Evolutionary conservation across 2,888 invertebrate species (phyloP), one percentile per base, ranked within the genome.

Genomic region (Callinectes sapidus): DNA sequence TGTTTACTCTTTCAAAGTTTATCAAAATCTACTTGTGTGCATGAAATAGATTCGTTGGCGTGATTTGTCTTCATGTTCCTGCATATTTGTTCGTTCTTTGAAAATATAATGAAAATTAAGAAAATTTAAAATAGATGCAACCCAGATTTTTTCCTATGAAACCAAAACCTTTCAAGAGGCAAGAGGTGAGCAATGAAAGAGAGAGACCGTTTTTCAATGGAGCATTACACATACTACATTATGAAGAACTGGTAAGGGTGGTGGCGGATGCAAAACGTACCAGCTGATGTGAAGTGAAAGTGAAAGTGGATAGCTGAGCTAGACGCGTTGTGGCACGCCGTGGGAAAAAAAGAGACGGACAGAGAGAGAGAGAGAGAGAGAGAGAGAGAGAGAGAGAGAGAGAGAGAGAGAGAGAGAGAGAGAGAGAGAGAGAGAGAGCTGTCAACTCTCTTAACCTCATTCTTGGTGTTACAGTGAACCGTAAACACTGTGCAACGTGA

Each of bases 341-440:
- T 55, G 14, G 55, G 6, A 81, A n/a, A n/a, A n/a, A n/a, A n/a
- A n/a, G n/a, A n/a, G n/a, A n/a, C n/a, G n/a, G n/a, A n/a, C n/a
- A n/a, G n/a, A 81, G n/a, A 81, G n/a, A 81, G 28, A 81, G 81
- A 81, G 81, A 85, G 28, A 85, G 28, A 85, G 28, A 32, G 35
- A 85, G 35, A 66, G 18, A 66, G n/a, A 71, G 23, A 71, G 23
- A 23, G 8, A 71, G 81, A 81, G 81, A 81, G 81, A 81, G 28
- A 81, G 81, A 81, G 81, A 85, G 28, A 85, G 28, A 85, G 28
- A 32, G 35, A 85, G 35, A 66, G 18, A 66, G n/a, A 71, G 23
- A 71, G 23, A 81, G 81, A 81, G 81, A 81, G 81, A 81, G 28
- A 81, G 81, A 81, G 81, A 85, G 28, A 85, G 28, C 32, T 1